Percentiles rank a stretch among this genome's conserved stretches.
Conservation (phyloP, 2,113 vertebrate genomes). For the Ursus arctos region DNA sequence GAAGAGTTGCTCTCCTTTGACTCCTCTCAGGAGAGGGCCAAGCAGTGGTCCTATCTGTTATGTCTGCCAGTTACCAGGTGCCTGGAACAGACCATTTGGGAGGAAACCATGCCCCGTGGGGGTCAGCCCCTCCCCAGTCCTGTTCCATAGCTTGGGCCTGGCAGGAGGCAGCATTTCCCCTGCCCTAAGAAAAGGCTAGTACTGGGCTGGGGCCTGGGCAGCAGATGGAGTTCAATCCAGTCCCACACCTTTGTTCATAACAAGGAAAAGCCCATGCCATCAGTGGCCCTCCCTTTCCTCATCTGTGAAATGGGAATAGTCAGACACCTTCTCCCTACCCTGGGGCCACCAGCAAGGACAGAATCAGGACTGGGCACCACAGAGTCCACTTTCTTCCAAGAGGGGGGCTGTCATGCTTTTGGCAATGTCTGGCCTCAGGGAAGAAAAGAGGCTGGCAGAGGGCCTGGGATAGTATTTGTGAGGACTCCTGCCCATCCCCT, state of each 20-base stretch:
- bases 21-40: background rate
- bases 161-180: background rate
- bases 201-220: background rate
- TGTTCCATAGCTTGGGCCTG: background rate
- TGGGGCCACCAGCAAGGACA: background rate
- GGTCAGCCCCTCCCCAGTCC: background rate
- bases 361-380: background rate
- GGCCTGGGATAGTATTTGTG: conserved; percentile 27
- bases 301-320: background rate
- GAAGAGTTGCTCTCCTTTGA: background rate
- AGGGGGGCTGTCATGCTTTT: background rate
- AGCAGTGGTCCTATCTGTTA: background rate
- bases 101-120: background rate
- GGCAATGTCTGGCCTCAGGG: background rate
- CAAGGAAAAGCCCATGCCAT: background rate
- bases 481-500: conserved; percentile 25
- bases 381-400: background rate
- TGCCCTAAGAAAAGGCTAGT: background rate
- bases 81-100: background rate
- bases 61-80: background rate
- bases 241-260: background rate
- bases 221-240: background rate
- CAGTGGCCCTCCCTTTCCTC: background rate
- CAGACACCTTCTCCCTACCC: background rate
- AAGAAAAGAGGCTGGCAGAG: conserved; percentile 48